These are phyloP conservation scores for Vesta saturnalis DNA, from an alignment of 2,888 invertebrate genomes.

Conservation along the genomic window DNA sequence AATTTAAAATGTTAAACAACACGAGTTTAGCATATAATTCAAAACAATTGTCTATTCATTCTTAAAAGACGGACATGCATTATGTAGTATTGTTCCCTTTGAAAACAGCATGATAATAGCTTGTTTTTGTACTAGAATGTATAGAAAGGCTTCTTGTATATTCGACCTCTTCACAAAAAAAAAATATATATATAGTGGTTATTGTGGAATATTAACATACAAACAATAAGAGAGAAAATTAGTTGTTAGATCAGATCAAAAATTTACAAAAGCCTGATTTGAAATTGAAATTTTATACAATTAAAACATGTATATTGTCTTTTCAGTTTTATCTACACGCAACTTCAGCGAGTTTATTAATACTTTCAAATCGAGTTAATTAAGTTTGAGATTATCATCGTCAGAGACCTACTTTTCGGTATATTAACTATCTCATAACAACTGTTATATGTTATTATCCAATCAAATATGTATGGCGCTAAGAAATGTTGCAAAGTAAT, in stretches of 20 bases:
- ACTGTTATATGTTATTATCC: background rate
- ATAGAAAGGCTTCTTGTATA: slow-evolving; percentile 26
- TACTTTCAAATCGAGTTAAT: slow-evolving; percentile 18
- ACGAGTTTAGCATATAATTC: slow-evolving; percentile 48
- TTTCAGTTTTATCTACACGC: no score
- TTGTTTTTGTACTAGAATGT: slow-evolving; percentile 43
- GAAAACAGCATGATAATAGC: slow-evolving; percentile 50
- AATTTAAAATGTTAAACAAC: slow-evolving; percentile 50
- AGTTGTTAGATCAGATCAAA: slow-evolving; percentile 19
- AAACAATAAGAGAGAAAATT: slow-evolving; percentile 26
- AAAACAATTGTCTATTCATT: slow-evolving; percentile 53
- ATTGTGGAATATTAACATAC: slow-evolving; percentile 26
- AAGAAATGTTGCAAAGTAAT: no score
- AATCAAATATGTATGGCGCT: no score
- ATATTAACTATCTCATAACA: no score
- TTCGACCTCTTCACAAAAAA: slow-evolving; percentile 29
- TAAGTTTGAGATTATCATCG: slow-evolving; percentile 25
- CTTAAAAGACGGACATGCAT: slow-evolving; percentile 50
- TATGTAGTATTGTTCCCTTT: slow-evolving; percentile 51
- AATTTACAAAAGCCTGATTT: slow-evolving; percentile 15
- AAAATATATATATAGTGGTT: slow-evolving; percentile 5
- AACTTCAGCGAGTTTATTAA: no score
- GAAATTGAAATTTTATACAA: slow-evolving; percentile 20
- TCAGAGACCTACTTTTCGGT: background rate
- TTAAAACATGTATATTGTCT: no score